phyloP scores from a whole-genome alignment of 2,888 invertebrate genomes.

The Notodromas monacha region DNA sequence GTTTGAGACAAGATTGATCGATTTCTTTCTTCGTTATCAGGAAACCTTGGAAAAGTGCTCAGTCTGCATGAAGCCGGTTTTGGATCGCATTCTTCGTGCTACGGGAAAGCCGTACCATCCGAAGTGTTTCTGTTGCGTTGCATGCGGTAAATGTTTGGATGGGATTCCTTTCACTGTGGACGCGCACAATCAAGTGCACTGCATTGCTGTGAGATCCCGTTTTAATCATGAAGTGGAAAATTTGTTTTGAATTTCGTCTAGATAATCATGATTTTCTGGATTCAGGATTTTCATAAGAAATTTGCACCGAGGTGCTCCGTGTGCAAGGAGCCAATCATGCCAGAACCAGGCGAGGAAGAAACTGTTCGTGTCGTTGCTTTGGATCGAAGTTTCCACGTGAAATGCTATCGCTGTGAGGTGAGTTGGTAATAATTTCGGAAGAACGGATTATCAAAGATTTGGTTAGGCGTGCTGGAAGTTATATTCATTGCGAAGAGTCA shows the following conservation, averaged over 20 bases:
- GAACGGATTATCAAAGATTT: no score
- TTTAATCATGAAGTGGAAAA: no score
- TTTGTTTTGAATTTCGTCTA: no score
- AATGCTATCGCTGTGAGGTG: slow-evolving; percentile 57
- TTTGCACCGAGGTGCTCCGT: slow-evolving; percentile 94
- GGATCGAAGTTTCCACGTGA: slow-evolving; percentile 82
- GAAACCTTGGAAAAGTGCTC: slow-evolving; percentile 90
- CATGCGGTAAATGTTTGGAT: slow-evolving; percentile 60
- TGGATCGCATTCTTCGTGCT: slow-evolving; percentile 70
- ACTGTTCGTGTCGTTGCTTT: slow-evolving; percentile 88
- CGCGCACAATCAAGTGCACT: slow-evolving; percentile 87
- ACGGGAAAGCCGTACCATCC: slow-evolving; percentile 95
- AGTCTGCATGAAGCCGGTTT: slow-evolving; percentile 68
- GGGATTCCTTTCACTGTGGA: slow-evolving; percentile 97
- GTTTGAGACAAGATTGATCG: no score
- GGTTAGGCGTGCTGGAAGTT: no score
- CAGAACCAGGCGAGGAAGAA: slow-evolving; percentile 78
- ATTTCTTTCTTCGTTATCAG: no score
- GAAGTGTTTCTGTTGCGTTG: slow-evolving; percentile 78
- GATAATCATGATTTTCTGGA: slow-evolving; percentile 12
- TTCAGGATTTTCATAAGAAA: slow-evolving; percentile 25
- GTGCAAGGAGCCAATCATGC: slow-evolving; percentile 85
- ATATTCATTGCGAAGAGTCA: no score
- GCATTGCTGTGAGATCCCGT: slow-evolving; percentile 39
- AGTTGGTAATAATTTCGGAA: no score